Evolutionary conservation across 2,888 invertebrate genomes (phyloP).

Genomic region (Acanthoscelides obtectus): DNA sequence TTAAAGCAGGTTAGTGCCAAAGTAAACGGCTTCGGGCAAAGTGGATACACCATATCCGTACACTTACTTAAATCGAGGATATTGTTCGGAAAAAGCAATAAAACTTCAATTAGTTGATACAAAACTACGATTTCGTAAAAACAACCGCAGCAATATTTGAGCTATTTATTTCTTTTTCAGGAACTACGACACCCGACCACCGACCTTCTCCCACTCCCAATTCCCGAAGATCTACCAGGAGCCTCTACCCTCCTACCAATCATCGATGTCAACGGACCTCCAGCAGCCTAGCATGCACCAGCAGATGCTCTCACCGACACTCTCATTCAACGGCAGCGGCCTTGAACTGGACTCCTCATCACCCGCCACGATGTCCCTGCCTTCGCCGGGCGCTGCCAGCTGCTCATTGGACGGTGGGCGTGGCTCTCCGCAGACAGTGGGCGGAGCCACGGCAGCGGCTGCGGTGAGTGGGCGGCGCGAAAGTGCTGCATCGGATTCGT

Average conservation of each 20-base stretch:
- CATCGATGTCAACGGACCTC: constrained; percentile 37
- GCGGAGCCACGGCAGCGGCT: constrained; percentile 60
- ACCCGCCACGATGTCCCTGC: constrained; percentile 74
- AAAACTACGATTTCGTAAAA: no score
- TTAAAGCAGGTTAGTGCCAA: no score
- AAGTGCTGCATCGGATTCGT: constrained; percentile 28
- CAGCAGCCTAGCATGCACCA: constrained; percentile 68
- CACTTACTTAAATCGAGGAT: no score
- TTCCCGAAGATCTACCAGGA: constrained; percentile 46
- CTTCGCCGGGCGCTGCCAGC: constrained; percentile 72
- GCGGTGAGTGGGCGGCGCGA: constrained; percentile 59
- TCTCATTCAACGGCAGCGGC: constrained; percentile 61
- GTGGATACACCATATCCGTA: no score
- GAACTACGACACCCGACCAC: constrained; percentile 39
- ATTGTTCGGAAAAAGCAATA: no score
- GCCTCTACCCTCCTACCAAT: constrained; percentile 41
- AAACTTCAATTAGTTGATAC: no score
- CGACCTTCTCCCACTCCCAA: constrained; percentile 35
- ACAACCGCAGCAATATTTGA: no score
- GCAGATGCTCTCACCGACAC: constrained; percentile 50
- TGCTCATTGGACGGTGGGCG: constrained; percentile 62
- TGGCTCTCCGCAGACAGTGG: constrained; percentile 58
- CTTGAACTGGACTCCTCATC: constrained; percentile 58
- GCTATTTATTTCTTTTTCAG: constrained; percentile 24
- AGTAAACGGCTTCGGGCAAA: no score